Evolutionary conservation across 1,140 invertebrate species (phyloP), one percentile per base, ranked within the genome.

Genomic region (Leptinotarsa lineolata): DNA sequence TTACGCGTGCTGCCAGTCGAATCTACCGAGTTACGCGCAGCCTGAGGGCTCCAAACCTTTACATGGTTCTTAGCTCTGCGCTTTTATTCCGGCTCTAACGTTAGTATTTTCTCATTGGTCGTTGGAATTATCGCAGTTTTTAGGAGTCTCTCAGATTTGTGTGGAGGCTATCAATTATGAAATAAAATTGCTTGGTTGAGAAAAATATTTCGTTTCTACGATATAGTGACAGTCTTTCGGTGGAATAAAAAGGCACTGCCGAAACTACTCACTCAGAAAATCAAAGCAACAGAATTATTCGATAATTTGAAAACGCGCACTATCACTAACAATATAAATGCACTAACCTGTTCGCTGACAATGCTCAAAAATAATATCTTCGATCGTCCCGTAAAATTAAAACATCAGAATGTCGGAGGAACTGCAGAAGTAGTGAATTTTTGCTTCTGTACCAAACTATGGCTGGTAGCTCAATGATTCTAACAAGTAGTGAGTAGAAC

Each of bases 401-500:
- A 68, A 70, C 64, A 58, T 63, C 71, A 60, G 70, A 72, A 39
- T 39, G 30, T 39, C 30, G 30, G 66, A 73, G 67, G 65, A 67
- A 30, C 24, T 73, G 68, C 12, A 68, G 45, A 46, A 46, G 67
- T 69, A 71, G 69, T 71, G 15, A 59, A 59, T 20, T 78, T 75
- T 75, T 79, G 81, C 81, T 83, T 81, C 81, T 83, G 81, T 83
- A 79, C 77, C 76, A 79, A 81, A 80, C 78, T 81, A 78, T 77
- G 75, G 80, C 78, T 81, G 81, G 81, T 83, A 83, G 81, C 81
- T 79, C 79, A 81, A 81, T 81, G 81, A 79, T 80, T 77, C 78
- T 75, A 77, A 79, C 80, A 71, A 80, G 81, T 83, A 83, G 80
- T 83, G 80, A 76, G 76, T 79, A 80, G 80, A 77, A 77, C 74